Evolutionary conservation across 1,140 invertebrate genomes (phyloP).

Genomic region (Cryptotermes secundus): DNA sequence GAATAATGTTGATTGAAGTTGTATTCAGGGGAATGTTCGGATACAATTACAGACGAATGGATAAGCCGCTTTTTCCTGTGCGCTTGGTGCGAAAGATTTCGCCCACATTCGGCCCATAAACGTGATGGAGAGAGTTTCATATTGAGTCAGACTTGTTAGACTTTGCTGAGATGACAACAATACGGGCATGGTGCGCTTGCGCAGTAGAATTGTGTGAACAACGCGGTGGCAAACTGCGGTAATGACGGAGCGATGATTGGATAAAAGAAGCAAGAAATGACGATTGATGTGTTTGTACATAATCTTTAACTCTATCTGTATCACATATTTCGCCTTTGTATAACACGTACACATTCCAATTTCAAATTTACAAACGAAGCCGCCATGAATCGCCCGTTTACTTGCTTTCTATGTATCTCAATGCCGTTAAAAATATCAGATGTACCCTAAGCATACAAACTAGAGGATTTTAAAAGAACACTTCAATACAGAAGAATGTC

Average conservation of each 20-base stretch:
- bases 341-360: background rate
- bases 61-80: too few species aligned
- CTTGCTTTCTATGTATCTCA: background rate
- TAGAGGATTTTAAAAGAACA: background rate
- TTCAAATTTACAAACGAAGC: background rate
- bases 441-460: conserved; percentile 8
- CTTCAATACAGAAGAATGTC: background rate
- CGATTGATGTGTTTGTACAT: background rate
- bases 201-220: too few species aligned
- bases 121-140: too few species aligned
- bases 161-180: too few species aligned
- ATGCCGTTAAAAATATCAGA: conserved; percentile 16
- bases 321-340: conserved; percentile 6
- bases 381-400: conserved; percentile 14
- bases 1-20: too few species aligned
- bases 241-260: background rate
- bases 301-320: background rate
- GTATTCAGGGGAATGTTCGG: too few species aligned
- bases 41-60: too few species aligned
- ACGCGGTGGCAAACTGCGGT: background rate
- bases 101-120: too few species aligned
- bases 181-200: too few species aligned
- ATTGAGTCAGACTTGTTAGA: too few species aligned
- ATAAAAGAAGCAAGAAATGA: background rate
- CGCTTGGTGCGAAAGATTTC: too few species aligned